phyloP scores from a whole-genome alignment of 2,888 invertebrate genomes.

The Ophioninae sp. region DNA sequence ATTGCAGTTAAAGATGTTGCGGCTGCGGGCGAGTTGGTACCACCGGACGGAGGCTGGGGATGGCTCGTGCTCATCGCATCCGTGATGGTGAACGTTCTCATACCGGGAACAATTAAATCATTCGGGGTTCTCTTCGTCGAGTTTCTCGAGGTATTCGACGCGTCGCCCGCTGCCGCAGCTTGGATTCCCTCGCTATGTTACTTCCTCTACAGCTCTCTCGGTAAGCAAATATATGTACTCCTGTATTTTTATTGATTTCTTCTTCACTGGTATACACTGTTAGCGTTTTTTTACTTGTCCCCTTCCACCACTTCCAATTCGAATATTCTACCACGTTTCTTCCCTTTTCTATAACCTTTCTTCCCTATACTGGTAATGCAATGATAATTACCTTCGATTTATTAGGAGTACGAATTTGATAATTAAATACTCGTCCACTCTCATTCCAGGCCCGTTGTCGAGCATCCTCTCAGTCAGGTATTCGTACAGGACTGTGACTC shows the following conservation, averaged over 20 bases:
- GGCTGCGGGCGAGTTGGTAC: slow-evolving; percentile 87
- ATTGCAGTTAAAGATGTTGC: slow-evolving; percentile 68
- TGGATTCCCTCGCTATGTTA: slow-evolving; percentile 95
- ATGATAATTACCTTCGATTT: not conserved
- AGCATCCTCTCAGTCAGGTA: slow-evolving; percentile 92
- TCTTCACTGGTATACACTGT: not conserved
- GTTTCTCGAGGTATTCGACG: slow-evolving; percentile 90
- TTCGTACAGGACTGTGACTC: slow-evolving; percentile 91
- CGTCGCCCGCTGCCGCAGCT: slow-evolving; percentile 88
- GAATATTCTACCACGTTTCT: not conserved
- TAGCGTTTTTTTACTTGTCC: not conserved
- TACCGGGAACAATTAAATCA: slow-evolving; percentile 93
- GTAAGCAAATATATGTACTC: slow-evolving; percentile 81
- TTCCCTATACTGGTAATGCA: slow-evolving; percentile 53
- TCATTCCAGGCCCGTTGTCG: slow-evolving; percentile 89
- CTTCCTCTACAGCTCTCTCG: slow-evolving; percentile 93
- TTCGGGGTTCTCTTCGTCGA: slow-evolving; percentile 93
- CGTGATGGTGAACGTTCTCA: slow-evolving; percentile 91
- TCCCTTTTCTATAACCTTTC: slow-evolving; percentile 57
- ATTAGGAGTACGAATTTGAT: not conserved
- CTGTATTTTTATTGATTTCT: not conserved
- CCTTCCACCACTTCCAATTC: not conserved
- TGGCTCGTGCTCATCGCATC: slow-evolving; percentile 89
- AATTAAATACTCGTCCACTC: slow-evolving; percentile 11
- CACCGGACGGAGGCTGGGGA: slow-evolving; percentile 93